Evolutionary conservation across 2,797 vertebrate species (phyloP).

Genomic region (Gallinago stenura): DNA sequence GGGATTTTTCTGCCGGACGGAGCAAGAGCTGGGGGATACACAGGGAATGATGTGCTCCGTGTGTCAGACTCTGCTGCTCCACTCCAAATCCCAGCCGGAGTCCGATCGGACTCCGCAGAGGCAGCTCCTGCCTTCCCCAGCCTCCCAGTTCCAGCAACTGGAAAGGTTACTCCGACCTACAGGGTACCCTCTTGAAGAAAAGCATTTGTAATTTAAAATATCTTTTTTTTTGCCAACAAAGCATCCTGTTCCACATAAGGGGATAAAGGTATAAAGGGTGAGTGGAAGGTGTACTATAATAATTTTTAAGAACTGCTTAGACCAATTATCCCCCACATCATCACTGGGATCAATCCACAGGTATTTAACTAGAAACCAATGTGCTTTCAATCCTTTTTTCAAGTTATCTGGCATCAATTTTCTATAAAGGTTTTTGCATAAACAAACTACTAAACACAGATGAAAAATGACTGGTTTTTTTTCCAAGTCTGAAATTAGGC

Average conservation of each 20-base stretch:
- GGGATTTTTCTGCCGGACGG: too few species aligned
- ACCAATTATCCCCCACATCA: slow-evolving; percentile 67
- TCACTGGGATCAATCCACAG: slow-evolving; percentile 40
- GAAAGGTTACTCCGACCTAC: neutral
- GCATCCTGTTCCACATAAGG: slow-evolving; percentile 53
- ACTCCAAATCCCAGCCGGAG: neutral
- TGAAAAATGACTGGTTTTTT: slow-evolving; percentile 62
- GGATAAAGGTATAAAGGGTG: slow-evolving; percentile 42
- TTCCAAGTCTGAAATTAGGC: slow-evolving; percentile 70
- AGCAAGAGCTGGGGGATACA: neutral
- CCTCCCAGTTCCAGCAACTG: neutral
- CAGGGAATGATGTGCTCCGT: neutral
- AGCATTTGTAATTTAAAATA: slow-evolving; percentile 34
- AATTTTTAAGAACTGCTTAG: slow-evolving; percentile 23
- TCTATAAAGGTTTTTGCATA: slow-evolving; percentile 71
- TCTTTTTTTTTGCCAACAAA: slow-evolving; percentile 36
- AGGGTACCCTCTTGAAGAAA: slow-evolving; percentile 31
- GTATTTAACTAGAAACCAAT: slow-evolving; percentile 64
- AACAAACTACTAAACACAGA: slow-evolving; percentile 70
- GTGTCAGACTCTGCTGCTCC: neutral
- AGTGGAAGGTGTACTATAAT: slow-evolving; percentile 37
- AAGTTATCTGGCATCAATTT: slow-evolving; percentile 73
- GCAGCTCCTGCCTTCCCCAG: neutral
- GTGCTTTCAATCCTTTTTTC: slow-evolving; percentile 73
- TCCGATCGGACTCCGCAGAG: neutral